Conservation (phyloP, 35 echinoderm and acorn worm genomes). For the Apostichopus japonicus region DNA sequence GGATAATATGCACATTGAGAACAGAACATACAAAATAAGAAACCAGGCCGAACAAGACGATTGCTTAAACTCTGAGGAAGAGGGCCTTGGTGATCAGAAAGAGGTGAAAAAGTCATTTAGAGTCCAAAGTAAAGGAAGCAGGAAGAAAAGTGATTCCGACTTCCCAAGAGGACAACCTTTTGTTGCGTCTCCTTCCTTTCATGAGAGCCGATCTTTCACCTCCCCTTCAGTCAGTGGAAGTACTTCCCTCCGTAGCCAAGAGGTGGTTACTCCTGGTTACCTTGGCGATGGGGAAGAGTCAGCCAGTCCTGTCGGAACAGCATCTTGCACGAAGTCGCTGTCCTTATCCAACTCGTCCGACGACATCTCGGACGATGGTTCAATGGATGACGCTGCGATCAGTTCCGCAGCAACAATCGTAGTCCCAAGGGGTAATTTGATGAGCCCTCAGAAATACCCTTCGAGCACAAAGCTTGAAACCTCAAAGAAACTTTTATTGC, state of each 20-base stretch:
- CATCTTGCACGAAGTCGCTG: not conserved
- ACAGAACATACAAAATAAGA: not conserved
- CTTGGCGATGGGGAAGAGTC: slow-evolving; percentile 5
- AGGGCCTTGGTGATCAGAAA: not conserved
- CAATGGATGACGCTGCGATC: not conserved
- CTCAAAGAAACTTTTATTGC: not conserved
- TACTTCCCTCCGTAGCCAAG: not conserved
- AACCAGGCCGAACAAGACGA: not conserved
- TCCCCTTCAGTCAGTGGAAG: slow-evolving; percentile 6
- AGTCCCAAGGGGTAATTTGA: not conserved
- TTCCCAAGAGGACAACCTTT: not conserved
- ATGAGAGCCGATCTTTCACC: not conserved
- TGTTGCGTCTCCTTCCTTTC: not conserved
- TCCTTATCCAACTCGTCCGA: not conserved
- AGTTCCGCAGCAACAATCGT: not conserved
- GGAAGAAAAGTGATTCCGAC: not conserved
- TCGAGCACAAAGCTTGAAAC: not conserved
- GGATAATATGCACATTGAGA: slow-evolving; percentile 25
- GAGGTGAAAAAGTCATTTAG: not conserved
- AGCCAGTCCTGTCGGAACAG: not conserved
- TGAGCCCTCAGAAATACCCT: not conserved
- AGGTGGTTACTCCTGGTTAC: not conserved
- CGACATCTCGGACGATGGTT: not conserved
- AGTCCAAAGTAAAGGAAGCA: not conserved
- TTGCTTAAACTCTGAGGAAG: not conserved